Evolutionary conservation across 1,140 invertebrate species (phyloP).

Genomic region (Ceratina australensis): DNA sequence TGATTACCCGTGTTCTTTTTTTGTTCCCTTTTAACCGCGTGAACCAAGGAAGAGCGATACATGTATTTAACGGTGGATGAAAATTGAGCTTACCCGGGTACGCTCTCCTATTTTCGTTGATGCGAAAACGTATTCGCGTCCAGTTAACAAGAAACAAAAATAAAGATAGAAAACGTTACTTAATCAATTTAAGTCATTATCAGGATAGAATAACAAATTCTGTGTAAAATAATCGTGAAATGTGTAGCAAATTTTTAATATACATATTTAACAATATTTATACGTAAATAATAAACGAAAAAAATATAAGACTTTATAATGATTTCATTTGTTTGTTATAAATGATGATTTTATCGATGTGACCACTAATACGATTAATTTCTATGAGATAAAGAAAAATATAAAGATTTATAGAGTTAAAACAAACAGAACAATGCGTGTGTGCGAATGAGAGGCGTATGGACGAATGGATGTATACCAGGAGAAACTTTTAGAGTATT

Average conservation of each 20-base stretch:
- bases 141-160: constrained; percentile 45
- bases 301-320: constrained; percentile 66
- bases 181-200: constrained; percentile 71
- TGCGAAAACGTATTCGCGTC: constrained; percentile 55
- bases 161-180: constrained; percentile 64
- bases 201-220: constrained; percentile 71
- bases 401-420: constrained; percentile 14
- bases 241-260: constrained; percentile 76
- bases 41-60: neutral
- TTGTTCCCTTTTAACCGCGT: neutral
- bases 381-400: constrained; percentile 40
- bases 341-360: constrained; percentile 68
- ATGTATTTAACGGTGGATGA: constrained; percentile 7
- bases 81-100: constrained; percentile 3
- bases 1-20: neutral
- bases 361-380: constrained; percentile 61
- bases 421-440: constrained; percentile 20
- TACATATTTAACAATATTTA: constrained; percentile 76
- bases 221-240: constrained; percentile 76
- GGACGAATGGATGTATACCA: constrained; percentile 44
- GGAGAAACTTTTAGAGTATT: constrained; percentile 27
- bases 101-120: constrained; percentile 46
- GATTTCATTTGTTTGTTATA: constrained; percentile 64
- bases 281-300: constrained; percentile 67
- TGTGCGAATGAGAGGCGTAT: neutral